Evolutionary conservation across 1,140 invertebrate species (phyloP).

Genomic region (Drusus annulatus): DNA sequence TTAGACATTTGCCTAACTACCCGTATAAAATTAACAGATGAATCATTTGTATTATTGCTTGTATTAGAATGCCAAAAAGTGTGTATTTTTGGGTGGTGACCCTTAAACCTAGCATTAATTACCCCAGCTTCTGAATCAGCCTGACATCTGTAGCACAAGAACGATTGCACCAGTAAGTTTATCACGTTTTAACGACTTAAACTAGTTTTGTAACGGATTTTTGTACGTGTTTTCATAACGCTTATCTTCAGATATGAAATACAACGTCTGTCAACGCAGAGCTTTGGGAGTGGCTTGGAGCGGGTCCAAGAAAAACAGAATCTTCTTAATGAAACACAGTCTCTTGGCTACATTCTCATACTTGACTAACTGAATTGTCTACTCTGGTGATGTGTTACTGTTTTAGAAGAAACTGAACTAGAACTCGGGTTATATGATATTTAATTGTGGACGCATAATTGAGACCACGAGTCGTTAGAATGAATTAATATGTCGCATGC

Average conservation of each 20-base stretch:
- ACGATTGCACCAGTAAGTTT: background rate
- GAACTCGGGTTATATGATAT: background rate
- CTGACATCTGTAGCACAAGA: background rate
- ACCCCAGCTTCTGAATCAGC: background rate
- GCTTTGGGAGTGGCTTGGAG: constrained; percentile 33
- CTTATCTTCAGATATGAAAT: constrained; percentile 26
- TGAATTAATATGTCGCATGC: background rate
- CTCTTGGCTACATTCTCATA: background rate
- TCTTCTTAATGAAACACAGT: background rate
- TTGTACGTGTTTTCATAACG: constrained; percentile 8
- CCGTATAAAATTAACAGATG: no score
- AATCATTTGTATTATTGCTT: no score
- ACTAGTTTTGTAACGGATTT: constrained; percentile 5
- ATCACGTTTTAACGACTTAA: background rate
- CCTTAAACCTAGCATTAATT: background rate
- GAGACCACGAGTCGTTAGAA: background rate
- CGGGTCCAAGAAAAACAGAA: constrained; percentile 36
- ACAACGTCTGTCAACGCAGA: constrained; percentile 42
- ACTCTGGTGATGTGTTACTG: background rate
- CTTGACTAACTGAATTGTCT: background rate
- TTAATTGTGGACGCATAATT: no score
- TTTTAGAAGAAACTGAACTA: background rate
- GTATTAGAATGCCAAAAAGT: no score
- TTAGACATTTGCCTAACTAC: no score
- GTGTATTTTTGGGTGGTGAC: no score